A percentile compares a stretch with the other conserved stretches of the same genome.
phyloP scores from a whole-genome alignment of 2,113 vertebrate genomes.

The Procapra przewalskii region DNA sequence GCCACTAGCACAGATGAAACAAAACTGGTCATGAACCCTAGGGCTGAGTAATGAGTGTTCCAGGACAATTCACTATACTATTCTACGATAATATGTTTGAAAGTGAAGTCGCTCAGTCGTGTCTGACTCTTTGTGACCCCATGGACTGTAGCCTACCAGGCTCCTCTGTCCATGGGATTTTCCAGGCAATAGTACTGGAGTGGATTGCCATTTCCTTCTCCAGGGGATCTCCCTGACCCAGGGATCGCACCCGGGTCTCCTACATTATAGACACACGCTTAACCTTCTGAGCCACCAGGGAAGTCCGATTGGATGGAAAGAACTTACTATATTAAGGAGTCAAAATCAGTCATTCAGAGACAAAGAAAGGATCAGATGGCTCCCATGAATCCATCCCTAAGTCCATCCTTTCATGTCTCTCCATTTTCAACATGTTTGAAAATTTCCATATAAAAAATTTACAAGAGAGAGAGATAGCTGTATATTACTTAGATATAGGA shows the following conservation, averaged over 20 bases:
- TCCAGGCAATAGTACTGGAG: too few relatives aligned
- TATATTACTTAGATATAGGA: not conserved
- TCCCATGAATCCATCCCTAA: not conserved
- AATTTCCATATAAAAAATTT: not conserved
- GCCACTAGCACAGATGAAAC: not conserved
- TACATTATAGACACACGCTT: too few relatives aligned
- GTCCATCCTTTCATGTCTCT: not conserved
- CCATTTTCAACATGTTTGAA: not conserved
- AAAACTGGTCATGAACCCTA: not conserved
- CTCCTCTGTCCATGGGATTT: too few relatives aligned
- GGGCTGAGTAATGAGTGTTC: not conserved
- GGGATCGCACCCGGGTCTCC: too few relatives aligned
- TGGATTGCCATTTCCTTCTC: too few relatives aligned
- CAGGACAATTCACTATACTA: not conserved
- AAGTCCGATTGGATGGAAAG: not conserved
- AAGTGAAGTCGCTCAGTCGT: not conserved
- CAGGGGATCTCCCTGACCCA: too few relatives aligned
- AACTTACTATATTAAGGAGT: not conserved
- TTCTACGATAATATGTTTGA: not conserved
- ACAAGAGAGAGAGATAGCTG: not conserved
- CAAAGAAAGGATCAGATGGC: not conserved
- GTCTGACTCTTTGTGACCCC: too few relatives aligned
- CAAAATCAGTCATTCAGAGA: constrained; percentile 9
- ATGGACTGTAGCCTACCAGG: too few relatives aligned
- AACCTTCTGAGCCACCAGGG: too few relatives aligned